phyloP scores from a whole-genome alignment of 1,140 invertebrate species.

The Atta colombica region DNA sequence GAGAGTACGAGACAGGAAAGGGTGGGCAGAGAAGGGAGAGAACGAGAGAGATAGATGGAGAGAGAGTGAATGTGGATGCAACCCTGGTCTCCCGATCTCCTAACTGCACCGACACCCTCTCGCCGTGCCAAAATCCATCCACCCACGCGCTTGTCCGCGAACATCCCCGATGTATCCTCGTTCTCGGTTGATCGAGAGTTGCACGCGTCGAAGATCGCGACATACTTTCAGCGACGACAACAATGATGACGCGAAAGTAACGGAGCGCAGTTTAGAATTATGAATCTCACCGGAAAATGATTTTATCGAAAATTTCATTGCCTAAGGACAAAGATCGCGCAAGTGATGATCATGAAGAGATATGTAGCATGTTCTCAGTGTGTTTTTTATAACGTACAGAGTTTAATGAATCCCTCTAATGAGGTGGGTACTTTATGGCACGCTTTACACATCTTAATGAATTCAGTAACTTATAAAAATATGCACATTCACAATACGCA shows the following conservation, averaged over 20 bases:
- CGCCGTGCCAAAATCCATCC: constrained; percentile 70
- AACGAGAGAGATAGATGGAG: not conserved
- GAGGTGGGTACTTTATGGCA: not conserved
- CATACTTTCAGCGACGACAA: constrained; percentile 34
- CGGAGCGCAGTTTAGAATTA: not conserved
- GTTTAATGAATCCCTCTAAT: constrained; percentile 2
- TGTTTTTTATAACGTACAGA: not conserved
- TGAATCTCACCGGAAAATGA: not conserved
- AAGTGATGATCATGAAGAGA: not conserved
- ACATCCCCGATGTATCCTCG: constrained; percentile 38
- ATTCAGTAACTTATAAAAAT: constrained; percentile 5
- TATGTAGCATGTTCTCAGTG: not conserved
- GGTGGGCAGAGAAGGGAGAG: constrained; percentile 39
- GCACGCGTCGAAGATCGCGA: constrained; percentile 51
- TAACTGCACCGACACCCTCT: constrained; percentile 70
- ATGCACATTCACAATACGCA: not conserved
- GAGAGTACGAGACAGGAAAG: constrained; percentile 37
- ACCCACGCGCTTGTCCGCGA: constrained; percentile 59
- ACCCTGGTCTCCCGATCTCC: constrained; percentile 55
- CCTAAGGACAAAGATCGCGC: not conserved
- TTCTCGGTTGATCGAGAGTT: constrained; percentile 64
- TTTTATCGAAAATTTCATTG: constrained; percentile 15
- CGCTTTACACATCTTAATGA: constrained; percentile 24
- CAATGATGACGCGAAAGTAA: not conserved
- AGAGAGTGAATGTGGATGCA: constrained; percentile 51